Evolutionary conservation across 1,140 invertebrate species (phyloP), one percentile per base, ranked within the genome.

Genomic region (Lanistes nyassanus): DNA sequence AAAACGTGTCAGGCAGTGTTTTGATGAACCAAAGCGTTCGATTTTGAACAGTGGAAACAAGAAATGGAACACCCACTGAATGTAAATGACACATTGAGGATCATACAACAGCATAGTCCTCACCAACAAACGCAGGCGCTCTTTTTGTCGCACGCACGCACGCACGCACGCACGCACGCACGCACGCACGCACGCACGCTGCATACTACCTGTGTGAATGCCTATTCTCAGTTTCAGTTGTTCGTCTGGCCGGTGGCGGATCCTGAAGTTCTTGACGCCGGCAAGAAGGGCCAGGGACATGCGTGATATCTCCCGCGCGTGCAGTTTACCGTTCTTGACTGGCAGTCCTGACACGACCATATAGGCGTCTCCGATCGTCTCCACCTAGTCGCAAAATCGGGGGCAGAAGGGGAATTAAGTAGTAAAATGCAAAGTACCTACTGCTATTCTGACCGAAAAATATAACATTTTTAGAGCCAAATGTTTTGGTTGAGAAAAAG

Each of bases 331-430:
- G 80, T 92, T 92, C 47, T 89, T 81, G 19, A 89, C 81, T 0
- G 92, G 93, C 13, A 93, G 84, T 42, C 92, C 92, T 7, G 91
- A 92, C 11, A 92, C 92, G 13, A 93, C 92, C 92, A 99, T 98
- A 88, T 99, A 99, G 3, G 97, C 97, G 88, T 99, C 97, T 0
- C 97, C 97, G 80, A 98, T 98, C 11, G 97, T 98, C 90, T 98
- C 97, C 60, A 97, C 95, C 95, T 97, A 74, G 9, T 53, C 42
- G 19, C 42, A 6, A 47, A 16, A 0, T 16, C 9, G 42, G 13
- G 39, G 19, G 0, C 42, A 47, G 42, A 6, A n/a, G n/a, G n/a
- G n/a, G n/a, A n/a, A n/a, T n/a, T n/a, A n/a, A n/a, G n/a, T n/a
- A n/a, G n/a, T n/a, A n/a, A n/a, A n/a, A n/a, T n/a, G n/a, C n/a